phyloP scores from a whole-genome alignment of 2,888 invertebrate genomes.

The Acrocyrtus sp. region DNA sequence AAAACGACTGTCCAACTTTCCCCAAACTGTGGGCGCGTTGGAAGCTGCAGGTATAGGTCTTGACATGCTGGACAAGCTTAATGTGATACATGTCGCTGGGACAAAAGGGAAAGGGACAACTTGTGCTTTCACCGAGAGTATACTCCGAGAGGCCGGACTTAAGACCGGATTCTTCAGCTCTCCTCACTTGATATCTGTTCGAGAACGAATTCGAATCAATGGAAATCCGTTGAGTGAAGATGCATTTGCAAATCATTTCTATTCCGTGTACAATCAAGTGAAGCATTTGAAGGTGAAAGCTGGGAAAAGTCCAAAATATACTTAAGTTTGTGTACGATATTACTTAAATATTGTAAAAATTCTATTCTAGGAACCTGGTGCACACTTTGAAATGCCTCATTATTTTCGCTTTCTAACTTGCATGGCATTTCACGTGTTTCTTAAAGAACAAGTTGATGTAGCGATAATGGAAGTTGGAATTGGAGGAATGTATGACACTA shows the following conservation, averaged over 20 bases:
- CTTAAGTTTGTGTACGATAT: too few relatives aligned
- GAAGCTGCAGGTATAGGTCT: slow-evolving; percentile 73
- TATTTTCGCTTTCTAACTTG: slow-evolving; percentile 96
- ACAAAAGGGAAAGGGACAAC: slow-evolving; percentile 98
- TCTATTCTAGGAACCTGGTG: slow-evolving; percentile 71
- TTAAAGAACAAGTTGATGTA: slow-evolving; percentile 86
- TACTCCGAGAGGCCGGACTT: slow-evolving; percentile 83
- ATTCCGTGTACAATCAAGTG: slow-evolving; percentile 78
- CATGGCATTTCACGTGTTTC: slow-evolving; percentile 89
- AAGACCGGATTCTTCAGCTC: slow-evolving; percentile 96
- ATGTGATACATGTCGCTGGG: slow-evolving; percentile 94
- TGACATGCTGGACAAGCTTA: slow-evolving; percentile 76
- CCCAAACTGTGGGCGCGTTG: slow-evolving; percentile 55
- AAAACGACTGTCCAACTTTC: slow-evolving; percentile 37
- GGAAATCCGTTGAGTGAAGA: slow-evolving; percentile 80
- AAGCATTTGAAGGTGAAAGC: slow-evolving; percentile 68
- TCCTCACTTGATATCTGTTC: slow-evolving; percentile 91
- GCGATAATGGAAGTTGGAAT: slow-evolving; percentile 97
- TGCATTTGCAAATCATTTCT: slow-evolving; percentile 83
- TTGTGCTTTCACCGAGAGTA: slow-evolving; percentile 90
- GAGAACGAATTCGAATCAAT: slow-evolving; percentile 90
- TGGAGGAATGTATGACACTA: slow-evolving; percentile 93
- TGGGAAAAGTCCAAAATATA: too few relatives aligned
- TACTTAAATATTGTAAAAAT: not conserved
- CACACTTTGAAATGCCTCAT: slow-evolving; percentile 80